Evolutionary conservation across 2,888 invertebrate genomes (phyloP).

Genomic region (Rhingia rostrata): DNA sequence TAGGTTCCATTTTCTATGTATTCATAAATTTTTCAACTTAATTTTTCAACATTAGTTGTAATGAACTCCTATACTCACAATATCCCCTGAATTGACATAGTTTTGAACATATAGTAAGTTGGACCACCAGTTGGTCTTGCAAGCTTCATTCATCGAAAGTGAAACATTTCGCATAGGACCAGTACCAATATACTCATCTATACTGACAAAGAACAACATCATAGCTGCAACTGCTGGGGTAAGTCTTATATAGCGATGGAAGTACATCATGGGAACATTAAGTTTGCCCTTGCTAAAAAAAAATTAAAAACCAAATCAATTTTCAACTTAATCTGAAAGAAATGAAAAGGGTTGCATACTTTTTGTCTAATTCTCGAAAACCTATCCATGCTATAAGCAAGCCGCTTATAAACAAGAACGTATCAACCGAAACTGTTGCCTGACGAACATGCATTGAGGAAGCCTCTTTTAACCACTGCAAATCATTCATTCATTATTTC

Average conservation of each 20-base stretch:
- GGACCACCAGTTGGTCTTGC: conserved; percentile 82
- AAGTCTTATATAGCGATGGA: conserved; percentile 83
- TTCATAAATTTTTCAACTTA: too few species aligned
- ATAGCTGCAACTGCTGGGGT: conserved; percentile 84
- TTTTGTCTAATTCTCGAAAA: conserved; percentile 80
- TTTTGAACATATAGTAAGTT: conserved; percentile 83
- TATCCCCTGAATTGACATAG: conserved; percentile 77
- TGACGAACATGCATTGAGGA: conserved; percentile 81
- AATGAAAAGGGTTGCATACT: conserved; percentile 66
- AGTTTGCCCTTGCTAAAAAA: conserved; percentile 78
- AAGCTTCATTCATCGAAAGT: conserved; percentile 65
- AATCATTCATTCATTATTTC: not conserved
- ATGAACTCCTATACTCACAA: conserved; percentile 78
- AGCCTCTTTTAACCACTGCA: conserved; percentile 78
- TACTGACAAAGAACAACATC: conserved; percentile 83
- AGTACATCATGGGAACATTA: conserved; percentile 80
- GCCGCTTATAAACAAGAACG: conserved; percentile 86
- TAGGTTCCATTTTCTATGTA: too few species aligned
- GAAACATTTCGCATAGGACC: conserved; percentile 80
- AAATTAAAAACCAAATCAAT: not conserved
- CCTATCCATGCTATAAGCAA: conserved; percentile 83
- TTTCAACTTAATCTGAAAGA: not conserved
- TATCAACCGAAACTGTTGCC: conserved; percentile 85
- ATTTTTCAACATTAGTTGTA: too few species aligned
- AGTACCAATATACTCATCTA: conserved; percentile 83